Evolutionary conservation across 2,797 vertebrate genomes (phyloP), one percentile per base, ranked within the genome.

Genomic region (Scarus forsteni): DNA sequence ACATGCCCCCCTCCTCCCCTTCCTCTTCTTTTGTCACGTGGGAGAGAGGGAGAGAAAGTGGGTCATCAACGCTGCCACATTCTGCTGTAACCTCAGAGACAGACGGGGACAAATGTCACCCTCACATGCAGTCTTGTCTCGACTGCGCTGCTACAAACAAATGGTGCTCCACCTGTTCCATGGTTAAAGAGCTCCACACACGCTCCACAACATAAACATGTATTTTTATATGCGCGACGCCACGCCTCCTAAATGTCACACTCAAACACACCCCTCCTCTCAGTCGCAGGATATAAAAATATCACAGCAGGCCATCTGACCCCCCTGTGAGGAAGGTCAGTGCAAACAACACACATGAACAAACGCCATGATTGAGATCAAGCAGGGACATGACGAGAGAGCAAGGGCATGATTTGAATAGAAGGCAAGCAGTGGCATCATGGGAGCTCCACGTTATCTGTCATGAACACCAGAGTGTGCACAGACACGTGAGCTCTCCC

Each of bases 31-130:
- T 60, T 52, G 80, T 92, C 90, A 93, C 85, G 79, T 90, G 89
- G 75, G 48, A 38, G 58, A 85, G 75, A 68, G 72, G 76, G 79
- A 78, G 75, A 73, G 83, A 92, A 94, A 94, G 86, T 93, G 91
- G 94, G 93, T 94, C 93, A 92, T 66, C 70, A 38, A 60, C 67
- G 14, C 84, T 56, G 73, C 73, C 79, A 74, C 80, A 60, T 70
- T 85, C 83, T 81, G 86, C 84, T 79, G 81, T 79, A 87, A 85
- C 81, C 84, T 89, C 84, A 62, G 70, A 86, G 73, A 85, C 86
- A 87, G 88, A 87, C 66, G 56, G 82, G 71, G 75, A 86, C 82
- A 80, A 85, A 87, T 86, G 89, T 84, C 88, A 81, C 77, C 76
- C 63, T 78, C 60, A 7, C 79, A 84, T 77, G 79, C 78, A 64